Conservation (phyloP, 2,113 vertebrate genomes). For the Ivindomyrus marchei region DNA sequence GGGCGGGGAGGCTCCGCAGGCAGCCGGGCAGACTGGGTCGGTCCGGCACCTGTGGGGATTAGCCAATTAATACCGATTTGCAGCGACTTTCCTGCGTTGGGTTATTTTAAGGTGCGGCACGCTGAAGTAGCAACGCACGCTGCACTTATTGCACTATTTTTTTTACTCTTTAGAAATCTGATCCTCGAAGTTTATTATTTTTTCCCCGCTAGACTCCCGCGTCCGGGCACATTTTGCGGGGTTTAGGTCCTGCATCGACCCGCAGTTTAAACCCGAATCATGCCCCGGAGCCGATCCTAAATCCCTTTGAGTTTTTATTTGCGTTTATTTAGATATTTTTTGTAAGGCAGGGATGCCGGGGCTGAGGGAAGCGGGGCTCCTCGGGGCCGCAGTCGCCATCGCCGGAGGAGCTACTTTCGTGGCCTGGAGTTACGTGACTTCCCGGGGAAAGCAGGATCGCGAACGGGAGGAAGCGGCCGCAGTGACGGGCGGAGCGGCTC, state of each 20-base stretch:
- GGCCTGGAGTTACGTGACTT: conserved; percentile 46
- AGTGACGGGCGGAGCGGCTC: not conserved
- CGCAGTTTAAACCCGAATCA: not conserved
- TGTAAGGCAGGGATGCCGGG: conserved; percentile 46
- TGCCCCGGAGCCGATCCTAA: not conserved
- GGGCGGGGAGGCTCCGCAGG: not conserved
- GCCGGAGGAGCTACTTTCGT: conserved; percentile 55
- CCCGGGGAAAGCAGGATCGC: conserved; percentile 20
- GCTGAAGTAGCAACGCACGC: not conserved
- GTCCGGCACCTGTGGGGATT: not conserved
- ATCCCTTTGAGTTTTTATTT: not conserved
- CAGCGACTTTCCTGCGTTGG: not conserved
- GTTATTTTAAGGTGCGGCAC: not conserved
- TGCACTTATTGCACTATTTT: not conserved
- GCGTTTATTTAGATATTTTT: not conserved
- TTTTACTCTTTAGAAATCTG: not conserved
- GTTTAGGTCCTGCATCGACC: not conserved
- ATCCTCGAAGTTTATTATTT: not conserved
- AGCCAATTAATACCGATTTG: not conserved
- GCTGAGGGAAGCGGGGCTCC: conserved; percentile 38
- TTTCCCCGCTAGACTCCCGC: not conserved
- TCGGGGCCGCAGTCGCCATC: conserved; percentile 47
- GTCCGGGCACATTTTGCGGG: not conserved
- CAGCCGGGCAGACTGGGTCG: not conserved
- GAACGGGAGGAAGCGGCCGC: not conserved